Conservation (phyloP, 2,113 vertebrate genomes). For the Burhinus oedicnemus region DNA sequence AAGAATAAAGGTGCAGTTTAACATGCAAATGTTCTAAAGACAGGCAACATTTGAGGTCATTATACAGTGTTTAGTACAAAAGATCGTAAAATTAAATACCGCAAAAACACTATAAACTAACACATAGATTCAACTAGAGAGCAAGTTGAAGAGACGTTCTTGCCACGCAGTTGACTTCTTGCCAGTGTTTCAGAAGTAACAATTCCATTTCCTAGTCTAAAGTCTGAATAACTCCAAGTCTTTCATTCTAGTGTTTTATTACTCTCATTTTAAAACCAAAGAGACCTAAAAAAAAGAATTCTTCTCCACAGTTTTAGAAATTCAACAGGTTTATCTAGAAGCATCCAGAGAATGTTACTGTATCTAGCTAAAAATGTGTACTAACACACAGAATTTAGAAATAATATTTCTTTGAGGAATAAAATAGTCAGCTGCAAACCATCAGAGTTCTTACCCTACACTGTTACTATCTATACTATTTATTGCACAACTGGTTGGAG, state of each 20-base stretch:
- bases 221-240: not conserved
- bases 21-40: not conserved
- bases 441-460: not conserved
- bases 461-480: not conserved
- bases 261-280: not conserved
- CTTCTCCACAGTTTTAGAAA: not conserved
- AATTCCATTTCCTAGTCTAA: not conserved
- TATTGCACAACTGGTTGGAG: not conserved
- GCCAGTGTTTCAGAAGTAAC: not conserved
- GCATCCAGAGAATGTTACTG: rapidly evolving
- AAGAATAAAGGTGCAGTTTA: not conserved
- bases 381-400: not conserved
- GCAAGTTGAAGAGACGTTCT: not conserved
- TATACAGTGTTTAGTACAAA: not conserved
- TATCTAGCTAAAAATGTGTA: not conserved
- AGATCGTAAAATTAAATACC: not conserved
- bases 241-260: not conserved
- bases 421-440: not conserved
- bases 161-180: not conserved
- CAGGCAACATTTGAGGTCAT: not conserved
- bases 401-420: not conserved
- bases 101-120: not conserved
- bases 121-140: not conserved
- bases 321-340: not conserved
- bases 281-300: not conserved